Base-by-base conservation (phyloP, 1,140 invertebrate species). In the Monomorium pharaonis region DNA sequence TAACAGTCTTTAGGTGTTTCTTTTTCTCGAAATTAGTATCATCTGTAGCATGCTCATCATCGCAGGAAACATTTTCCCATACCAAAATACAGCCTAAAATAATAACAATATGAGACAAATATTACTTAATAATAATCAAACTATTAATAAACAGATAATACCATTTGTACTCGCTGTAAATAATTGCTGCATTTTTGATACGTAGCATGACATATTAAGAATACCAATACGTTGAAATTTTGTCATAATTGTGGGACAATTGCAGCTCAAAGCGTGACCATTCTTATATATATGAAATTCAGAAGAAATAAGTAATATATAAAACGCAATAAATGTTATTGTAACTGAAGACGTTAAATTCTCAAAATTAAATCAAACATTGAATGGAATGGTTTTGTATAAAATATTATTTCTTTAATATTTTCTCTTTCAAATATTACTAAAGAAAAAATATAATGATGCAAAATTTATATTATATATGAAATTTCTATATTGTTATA, bases 81-180 rank as follows among this genome's bases (percentile, higher is more conserved):
- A 92, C 9, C 12, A 92, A 56, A 47, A 92, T 21, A 4, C 65
- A 91, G 24, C 92, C 92, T 92, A 7, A 30, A 44, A 75, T 54
- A 75, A 77, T 75, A 78, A 4, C 6, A 27, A 16, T 37, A 16
- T 75, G n/a, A 16, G 14, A n/a, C 21, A 21, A 62, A 6, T 21
- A 56, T 14, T 67, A 54, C 18, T 62, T 33, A 62, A 74, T 24
- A 51, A n/a, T 14, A 75, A 54, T 33, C 24, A n/a, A 18, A 18
- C 21, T 27, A 83, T 56, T 56, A 56, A 69, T 49, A 58, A 58
- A n/a, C 18, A 51, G 21, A 21, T 10, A 16, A 60, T 88, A 92
- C 91, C 91, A 56, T 89, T 89, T 30, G 51, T 62, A 44, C 90
- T 93, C 49, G 81, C 90, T 24, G 92, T 93, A 42, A 92, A 84